Evolutionary conservation across 2,888 invertebrate species (phyloP), one percentile per base, ranked within the genome.

Genomic region (Pterostichus niger): DNA sequence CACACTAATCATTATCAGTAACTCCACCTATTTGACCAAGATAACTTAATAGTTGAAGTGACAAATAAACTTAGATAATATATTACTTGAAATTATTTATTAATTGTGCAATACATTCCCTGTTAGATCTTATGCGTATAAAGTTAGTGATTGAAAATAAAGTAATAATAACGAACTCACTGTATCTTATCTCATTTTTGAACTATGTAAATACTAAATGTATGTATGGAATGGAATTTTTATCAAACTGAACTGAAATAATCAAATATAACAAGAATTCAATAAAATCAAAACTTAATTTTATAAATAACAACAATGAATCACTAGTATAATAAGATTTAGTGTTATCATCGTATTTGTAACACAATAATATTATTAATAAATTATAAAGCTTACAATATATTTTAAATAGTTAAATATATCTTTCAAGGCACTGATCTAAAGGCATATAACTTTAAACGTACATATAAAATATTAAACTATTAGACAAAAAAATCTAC

Each of bases 21-120:
- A 54, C 77, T 44, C 11, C 77, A 77, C 77, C 77, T 77, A 77
- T 77, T 77, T 77, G 13, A 11, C 56, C 40, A 77, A 77, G 77
- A 77, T 77, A 75, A 75, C 52, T 49, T 24, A 75, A 52, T 75
- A 24, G 11, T 52, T 7, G 15, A 40, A 35, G 40, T 7, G 7
- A 44, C n/a, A 49, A 4, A 75, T 31, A 52, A 73, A 49, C 6
- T 17, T 73, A 64, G 64, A 40, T 64, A 64, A 31, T 52, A 31
- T 56, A 82, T 81, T 79, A 77, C 73, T 82, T 44, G 61, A 56
- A 76, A 80, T 76, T 49, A 44, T 82, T 71, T 59, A 79, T 82
- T 49, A 77, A 68, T 77, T 80, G 35, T 73, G 13, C 76, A 81
- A 35, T 49, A 73, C 61, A 71, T 71, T 84, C 44, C 49, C 35